Evolutionary conservation across 1,140 invertebrate species (phyloP), one percentile per base, ranked within the genome.

Genomic region (Drosophila nebulosa): DNA sequence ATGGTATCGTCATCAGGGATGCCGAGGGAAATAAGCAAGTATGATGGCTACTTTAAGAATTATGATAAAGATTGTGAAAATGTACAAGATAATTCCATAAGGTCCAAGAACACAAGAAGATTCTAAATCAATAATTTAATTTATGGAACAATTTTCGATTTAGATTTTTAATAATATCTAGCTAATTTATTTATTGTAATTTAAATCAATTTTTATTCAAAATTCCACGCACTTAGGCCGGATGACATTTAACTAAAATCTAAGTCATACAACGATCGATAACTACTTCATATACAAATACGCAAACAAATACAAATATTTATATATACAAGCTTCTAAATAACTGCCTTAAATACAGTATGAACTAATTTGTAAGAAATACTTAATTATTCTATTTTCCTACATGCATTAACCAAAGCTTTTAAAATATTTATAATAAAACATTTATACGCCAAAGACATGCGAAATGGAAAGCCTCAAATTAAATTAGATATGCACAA

Each of bases 41-140:
- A 88, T 67, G 83, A 88, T 68, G 83, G 83, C 1, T 88, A 88
- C 27, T 76, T 89, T 21, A 89, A 56, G 27, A 83, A 36, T 46
- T 61, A 42, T 52, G 83, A 88, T 32, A 88, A 72, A 59, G 73
- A 88, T 55, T 77, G 30, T 55, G 74, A 77, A 57, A 73, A 73
- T 60, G 16, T 64, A 52, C 39, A 74, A 50, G 69, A 83, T 69
- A 62, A 66, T 70, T 65, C 83, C 62, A 32, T 78, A 64, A 83
- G 36, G 27, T 39, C 70, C 52, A 63, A 42, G n/a, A 64, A 39
- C 65, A 64, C 61, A 72, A 65, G 42, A 32, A 55, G 64, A 65
- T 65, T 70, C 39, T 22, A 68, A 83, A 64, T 50, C 32, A 22
- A 18, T 26, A 57, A 61, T 21, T 39, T 60, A 65, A 60, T 69